phyloP scores from a whole-genome alignment of 1,140 invertebrate species.

The Drosophila carrolli region DNA sequence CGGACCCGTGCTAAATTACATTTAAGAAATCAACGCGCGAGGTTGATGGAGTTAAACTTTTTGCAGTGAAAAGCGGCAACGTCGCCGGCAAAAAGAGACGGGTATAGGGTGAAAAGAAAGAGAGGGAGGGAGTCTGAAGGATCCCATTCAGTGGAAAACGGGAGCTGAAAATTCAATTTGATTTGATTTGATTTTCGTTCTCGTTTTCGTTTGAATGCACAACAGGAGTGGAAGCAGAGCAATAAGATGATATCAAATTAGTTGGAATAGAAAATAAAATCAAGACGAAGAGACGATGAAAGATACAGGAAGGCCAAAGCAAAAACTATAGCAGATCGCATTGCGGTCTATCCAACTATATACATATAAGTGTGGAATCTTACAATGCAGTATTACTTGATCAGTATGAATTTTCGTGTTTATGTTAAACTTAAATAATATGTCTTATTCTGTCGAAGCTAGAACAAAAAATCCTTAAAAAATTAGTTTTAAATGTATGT shows the following conservation, averaged over 20 bases:
- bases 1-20: conserved; percentile 44
- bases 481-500: no score
- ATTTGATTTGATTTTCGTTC: conserved; percentile 84
- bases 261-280: conserved; percentile 75
- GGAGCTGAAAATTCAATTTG: conserved; percentile 81
- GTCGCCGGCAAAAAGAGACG: neutral
- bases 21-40: conserved; percentile 43
- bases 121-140: conserved; percentile 13
- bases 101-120: neutral
- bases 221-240: conserved; percentile 31
- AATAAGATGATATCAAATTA: conserved; percentile 75
- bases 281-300: neutral
- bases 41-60: conserved; percentile 52
- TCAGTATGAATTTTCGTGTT: neutral
- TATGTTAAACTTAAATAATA: neutral
- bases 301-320: neutral
- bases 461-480: no score
- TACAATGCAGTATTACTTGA: neutral
- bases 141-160: conserved; percentile 28
- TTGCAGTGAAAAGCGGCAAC: conserved; percentile 42
- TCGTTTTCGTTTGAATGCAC: conserved; percentile 82
- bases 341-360: no score
- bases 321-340: no score
- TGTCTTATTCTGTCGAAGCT: no score
- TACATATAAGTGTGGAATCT: no score